These are phyloP conservation scores for Liasis olivaceus DNA, from an alignment of 2,797 vertebrate species.

Conservation along the genomic window DNA sequence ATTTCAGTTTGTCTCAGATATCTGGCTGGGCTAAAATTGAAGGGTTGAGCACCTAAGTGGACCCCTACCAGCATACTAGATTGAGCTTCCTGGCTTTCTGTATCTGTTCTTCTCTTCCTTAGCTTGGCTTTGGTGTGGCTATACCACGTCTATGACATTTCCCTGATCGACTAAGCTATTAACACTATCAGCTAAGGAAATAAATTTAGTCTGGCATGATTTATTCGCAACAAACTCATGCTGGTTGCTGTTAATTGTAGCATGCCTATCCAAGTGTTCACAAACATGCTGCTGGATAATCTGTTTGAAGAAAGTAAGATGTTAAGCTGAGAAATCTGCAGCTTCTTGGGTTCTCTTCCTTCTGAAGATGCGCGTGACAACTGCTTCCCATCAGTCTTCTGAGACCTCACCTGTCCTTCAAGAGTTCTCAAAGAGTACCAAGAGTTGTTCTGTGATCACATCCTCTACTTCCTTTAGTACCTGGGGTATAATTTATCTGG, in stretches of 20 bases:
- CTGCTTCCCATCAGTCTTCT: neutral
- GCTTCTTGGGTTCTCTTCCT: neutral
- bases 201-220: neutral
- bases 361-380: neutral
- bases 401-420: neutral
- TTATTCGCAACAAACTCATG: neutral
- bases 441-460: neutral
- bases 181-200: neutral
- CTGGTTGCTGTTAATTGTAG: neutral
- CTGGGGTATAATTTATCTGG: neutral
- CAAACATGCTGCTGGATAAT: neutral
- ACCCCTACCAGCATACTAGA: neutral
- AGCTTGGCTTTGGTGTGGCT: neutral
- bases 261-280: neutral
- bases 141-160: neutral
- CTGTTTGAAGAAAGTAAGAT: neutral
- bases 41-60: neutral
- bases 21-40: neutral
- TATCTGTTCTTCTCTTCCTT: neutral
- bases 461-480: neutral
- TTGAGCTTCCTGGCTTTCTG: neutral
- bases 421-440: neutral
- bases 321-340: neutral
- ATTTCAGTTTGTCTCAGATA: neutral
- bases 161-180: neutral